phyloP scores from a whole-genome alignment of 2,113 vertebrate species.

The Cervus canadensis region DNA sequence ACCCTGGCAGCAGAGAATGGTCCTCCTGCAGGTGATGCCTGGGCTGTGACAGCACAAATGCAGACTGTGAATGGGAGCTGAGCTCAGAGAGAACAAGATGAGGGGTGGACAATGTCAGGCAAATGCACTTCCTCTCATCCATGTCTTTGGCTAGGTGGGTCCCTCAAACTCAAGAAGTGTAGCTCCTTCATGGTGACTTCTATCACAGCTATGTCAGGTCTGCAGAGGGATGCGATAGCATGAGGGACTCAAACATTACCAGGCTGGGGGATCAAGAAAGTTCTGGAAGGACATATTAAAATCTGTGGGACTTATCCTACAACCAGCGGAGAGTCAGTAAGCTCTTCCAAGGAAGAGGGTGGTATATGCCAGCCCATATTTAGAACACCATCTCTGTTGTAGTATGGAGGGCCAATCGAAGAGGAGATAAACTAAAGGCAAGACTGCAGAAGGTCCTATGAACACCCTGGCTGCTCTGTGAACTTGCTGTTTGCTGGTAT shows the following conservation, averaged over 20 bases:
- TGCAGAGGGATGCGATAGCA: rapidly evolving
- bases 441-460: rapidly evolving
- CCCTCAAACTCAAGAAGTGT: not conserved
- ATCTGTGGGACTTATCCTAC: not conserved
- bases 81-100: not conserved
- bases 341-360: not conserved
- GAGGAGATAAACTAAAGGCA: not conserved
- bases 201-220: not conserved
- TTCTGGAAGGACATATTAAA: not conserved
- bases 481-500: not conserved
- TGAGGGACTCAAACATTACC: not conserved
- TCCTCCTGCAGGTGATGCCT: no score
- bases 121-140: not conserved
- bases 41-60: not conserved
- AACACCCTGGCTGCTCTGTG: rapidly evolving
- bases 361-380: no score
- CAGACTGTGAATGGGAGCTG: not conserved
- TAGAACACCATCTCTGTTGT: not conserved
- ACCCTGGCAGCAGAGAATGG: rapidly evolving
- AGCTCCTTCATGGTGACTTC: not conserved
- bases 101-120: rapidly evolving
- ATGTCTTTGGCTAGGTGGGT: not conserved
- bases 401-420: no score
- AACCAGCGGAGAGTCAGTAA: not conserved
- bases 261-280: not conserved